Conservation (phyloP, 2,797 vertebrate species). For the Sardinella longiceps region DNA sequence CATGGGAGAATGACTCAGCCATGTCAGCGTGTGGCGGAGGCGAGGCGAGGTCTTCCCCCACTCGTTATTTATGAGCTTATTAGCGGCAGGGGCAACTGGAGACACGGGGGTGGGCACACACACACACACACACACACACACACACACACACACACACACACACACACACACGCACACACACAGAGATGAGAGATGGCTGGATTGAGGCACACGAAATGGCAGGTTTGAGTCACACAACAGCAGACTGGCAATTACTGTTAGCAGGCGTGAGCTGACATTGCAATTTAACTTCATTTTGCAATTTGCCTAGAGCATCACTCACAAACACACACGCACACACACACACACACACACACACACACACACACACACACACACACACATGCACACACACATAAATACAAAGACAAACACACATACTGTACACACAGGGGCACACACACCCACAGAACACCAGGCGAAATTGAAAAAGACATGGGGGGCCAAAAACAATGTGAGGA, state of each 20-base stretch:
- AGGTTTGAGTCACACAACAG: conserved; percentile 1
- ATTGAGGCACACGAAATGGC: not conserved
- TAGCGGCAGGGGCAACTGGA: not conserved
- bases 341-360: conserved; percentile 3
- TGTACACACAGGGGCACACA: not conserved
- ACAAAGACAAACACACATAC: not conserved
- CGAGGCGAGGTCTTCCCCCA: not conserved
- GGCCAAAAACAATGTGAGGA: not conserved
- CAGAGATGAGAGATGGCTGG: not conserved
- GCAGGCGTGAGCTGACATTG: conserved; percentile 3
- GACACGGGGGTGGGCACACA: not conserved
- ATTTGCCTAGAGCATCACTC: not conserved
- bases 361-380: not conserved
- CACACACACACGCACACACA: not conserved
- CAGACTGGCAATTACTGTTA: not conserved
- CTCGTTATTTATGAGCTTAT: not conserved
- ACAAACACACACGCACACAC: not conserved
- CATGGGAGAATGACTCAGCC: not conserved
- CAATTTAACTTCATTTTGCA: conserved; percentile 2
- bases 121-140: not conserved
- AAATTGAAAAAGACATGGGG: no score
- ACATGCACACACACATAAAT: not conserved
- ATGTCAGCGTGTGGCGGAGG: not conserved
- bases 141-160: not conserved
- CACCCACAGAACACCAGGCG: not conserved